These are phyloP conservation scores for Parnassius smintheus DNA, from an alignment of 2,888 invertebrate genomes.

Conservation along the genomic window DNA sequence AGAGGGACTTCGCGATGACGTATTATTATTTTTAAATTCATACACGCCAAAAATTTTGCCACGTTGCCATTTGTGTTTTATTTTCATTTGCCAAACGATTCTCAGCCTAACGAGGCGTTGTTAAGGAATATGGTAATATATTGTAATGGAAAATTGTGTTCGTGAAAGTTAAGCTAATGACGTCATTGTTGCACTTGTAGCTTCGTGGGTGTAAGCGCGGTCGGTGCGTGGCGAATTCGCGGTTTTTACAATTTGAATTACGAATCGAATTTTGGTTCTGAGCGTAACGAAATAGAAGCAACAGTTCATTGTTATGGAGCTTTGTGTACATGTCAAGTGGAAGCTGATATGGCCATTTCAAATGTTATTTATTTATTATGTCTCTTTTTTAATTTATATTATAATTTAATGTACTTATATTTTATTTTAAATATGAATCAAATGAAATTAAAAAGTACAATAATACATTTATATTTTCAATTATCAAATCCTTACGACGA, in stretches of 20 bases:
- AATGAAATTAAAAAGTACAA: too few species aligned
- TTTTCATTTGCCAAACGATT: slow-evolving; percentile 34
- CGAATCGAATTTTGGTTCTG: slow-evolving; percentile 50
- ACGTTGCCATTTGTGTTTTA: slow-evolving; percentile 26
- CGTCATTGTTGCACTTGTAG: slow-evolving; percentile 68
- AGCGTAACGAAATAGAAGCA: slow-evolving; percentile 45
- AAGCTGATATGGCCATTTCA: neutral
- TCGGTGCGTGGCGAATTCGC: slow-evolving; percentile 68
- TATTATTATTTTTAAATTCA: slow-evolving; percentile 77
- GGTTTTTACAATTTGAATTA: slow-evolving; percentile 69
- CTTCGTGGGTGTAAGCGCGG: slow-evolving; percentile 55
- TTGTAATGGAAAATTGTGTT: slow-evolving; percentile 19
- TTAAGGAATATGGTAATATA: slow-evolving; percentile 22
- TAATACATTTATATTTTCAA: too few species aligned
- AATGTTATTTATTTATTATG: neutral
- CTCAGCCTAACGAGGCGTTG: slow-evolving; percentile 35
- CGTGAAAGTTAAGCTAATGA: slow-evolving; percentile 44
- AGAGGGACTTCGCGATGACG: slow-evolving; percentile 66
- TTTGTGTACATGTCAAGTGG: slow-evolving; percentile 24
- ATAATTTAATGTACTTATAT: neutral
- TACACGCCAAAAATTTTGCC: slow-evolving; percentile 47
- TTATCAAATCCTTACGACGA: too few species aligned
- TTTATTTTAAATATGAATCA: too few species aligned
- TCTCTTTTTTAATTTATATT: slow-evolving; percentile 2
- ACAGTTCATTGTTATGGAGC: slow-evolving; percentile 33